These are phyloP conservation scores for Dermolepida albohirtum DNA, from an alignment of 2,888 invertebrate species.

Conservation along the genomic window DNA sequence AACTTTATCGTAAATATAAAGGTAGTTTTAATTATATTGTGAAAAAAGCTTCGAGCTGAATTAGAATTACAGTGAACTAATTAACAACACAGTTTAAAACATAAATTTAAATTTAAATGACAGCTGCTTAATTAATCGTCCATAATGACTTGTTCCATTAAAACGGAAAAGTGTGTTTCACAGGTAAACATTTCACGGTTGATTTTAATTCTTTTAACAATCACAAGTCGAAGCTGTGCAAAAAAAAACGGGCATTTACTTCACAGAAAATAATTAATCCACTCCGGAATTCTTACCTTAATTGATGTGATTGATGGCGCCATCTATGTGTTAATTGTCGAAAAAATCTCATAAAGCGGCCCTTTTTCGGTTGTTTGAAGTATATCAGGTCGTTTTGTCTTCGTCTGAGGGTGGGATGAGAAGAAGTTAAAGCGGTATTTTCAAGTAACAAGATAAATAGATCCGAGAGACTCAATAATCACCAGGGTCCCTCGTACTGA, in stretches of 20 bases:
- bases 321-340: slow-evolving; percentile 35
- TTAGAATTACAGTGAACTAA: slow-evolving; percentile 9
- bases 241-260: slow-evolving; percentile 5
- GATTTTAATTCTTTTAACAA: slow-evolving; percentile 10
- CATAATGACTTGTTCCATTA: slow-evolving; percentile 15
- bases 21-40: neutral
- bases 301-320: slow-evolving; percentile 39
- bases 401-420: slow-evolving; percentile 37
- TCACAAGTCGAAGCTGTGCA: slow-evolving; percentile 18
- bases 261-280: slow-evolving; percentile 33
- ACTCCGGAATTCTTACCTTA: slow-evolving; percentile 26
- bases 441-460: slow-evolving; percentile 49
- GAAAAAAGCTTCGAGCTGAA: too few relatives aligned
- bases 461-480: slow-evolving; percentile 49
- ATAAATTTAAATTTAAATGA: slow-evolving; percentile 12
- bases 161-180: slow-evolving; percentile 14
- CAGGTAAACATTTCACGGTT: slow-evolving; percentile 28
- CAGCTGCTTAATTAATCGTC: slow-evolving; percentile 26
- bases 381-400: slow-evolving; percentile 41
- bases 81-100: slow-evolving; percentile 5
- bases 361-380: slow-evolving; percentile 42
- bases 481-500: slow-evolving; percentile 42
- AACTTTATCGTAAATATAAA: neutral
- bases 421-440: slow-evolving; percentile 34
- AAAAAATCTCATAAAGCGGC: slow-evolving; percentile 31